Evolutionary conservation across 1,140 invertebrate genomes (phyloP), one percentile per base, ranked within the genome.

Genomic region (Hycleus cichorii): DNA sequence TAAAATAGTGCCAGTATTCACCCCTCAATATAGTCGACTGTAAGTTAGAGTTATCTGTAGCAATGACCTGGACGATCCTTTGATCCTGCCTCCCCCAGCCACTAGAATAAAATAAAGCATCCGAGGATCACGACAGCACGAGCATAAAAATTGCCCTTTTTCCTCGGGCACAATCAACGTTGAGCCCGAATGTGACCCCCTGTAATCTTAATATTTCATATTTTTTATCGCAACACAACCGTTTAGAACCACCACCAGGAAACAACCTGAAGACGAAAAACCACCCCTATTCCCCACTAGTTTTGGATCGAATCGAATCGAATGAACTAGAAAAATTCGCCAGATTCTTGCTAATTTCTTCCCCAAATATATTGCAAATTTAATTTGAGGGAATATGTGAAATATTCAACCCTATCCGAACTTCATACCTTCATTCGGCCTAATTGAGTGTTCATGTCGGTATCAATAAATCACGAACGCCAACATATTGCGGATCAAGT

Each of bases 391-490:
- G 42, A 27, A 12, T 44, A 56, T 18, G 11, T 18, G 18, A 11
- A 53, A 44, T 40, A 43, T 57, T 57, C 46, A 49, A 32, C 4
- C 32, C 32, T 39, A 47, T 39, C 42, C 48, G 48, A 57, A 43
- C 32, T 57, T 43, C 9, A 25, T 27, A 26, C 9, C 18, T 25
- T 40, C 54, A 42, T 11, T 39, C 47, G 39, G 39, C 58, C 44
- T 67, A 67, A 67, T 68, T 68, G 58, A 68, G 66, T 64, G 57
- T 59, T 57, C 62, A 64, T 66, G 64, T 68, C 66, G 51, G 38
- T 64, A 66, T 66, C 62, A 63, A 66, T 68, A 68, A 68, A 68
- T 68, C 66, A 64, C 48, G 56, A 39, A 40, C 32, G 49, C 47
- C 55, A 63, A 63, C 63, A 65, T 67, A 67, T 67, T 67, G 59